These are phyloP conservation scores for Pycnonotus jocosus DNA, from an alignment of 2,113 vertebrate species.

Conservation along the genomic window DNA sequence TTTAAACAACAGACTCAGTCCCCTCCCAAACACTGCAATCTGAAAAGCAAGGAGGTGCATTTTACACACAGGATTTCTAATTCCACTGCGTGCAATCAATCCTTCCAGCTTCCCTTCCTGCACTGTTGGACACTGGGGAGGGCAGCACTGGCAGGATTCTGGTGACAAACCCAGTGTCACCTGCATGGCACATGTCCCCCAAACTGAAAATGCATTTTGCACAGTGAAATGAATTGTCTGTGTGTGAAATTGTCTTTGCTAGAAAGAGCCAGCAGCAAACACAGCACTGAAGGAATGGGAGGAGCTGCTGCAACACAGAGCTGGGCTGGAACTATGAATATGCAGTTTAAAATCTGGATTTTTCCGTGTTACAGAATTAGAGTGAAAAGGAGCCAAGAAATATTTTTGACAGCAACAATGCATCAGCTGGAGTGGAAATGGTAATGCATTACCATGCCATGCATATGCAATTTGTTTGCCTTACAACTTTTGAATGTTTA, in stretches of 20 bases:
- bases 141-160: neutral
- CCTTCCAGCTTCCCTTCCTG: neutral
- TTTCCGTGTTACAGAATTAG: neutral
- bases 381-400: slow-evolving; percentile 25
- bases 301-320: neutral
- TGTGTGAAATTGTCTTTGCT: neutral
- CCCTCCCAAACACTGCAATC: neutral
- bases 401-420: slow-evolving; percentile 18
- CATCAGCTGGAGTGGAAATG: slow-evolving; percentile 10
- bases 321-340: neutral
- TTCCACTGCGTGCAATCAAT: fast-evolving
- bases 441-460: slow-evolving; percentile 11
- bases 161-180: neutral
- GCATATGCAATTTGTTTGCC: neutral
- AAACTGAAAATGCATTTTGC: neutral
- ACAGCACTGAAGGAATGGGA: neutral
- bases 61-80: neutral
- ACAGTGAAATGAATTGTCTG: neutral
- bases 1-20: neutral
- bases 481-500: slow-evolving; percentile 1
- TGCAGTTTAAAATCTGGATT: slow-evolving; percentile 7
- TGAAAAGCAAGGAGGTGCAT: neutral
- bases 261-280: neutral
- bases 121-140: neutral
- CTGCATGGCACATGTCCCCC: neutral